Evolutionary conservation across 2,113 vertebrate species (phyloP).

Genomic region (Rhodinocichla rosea): DNA sequence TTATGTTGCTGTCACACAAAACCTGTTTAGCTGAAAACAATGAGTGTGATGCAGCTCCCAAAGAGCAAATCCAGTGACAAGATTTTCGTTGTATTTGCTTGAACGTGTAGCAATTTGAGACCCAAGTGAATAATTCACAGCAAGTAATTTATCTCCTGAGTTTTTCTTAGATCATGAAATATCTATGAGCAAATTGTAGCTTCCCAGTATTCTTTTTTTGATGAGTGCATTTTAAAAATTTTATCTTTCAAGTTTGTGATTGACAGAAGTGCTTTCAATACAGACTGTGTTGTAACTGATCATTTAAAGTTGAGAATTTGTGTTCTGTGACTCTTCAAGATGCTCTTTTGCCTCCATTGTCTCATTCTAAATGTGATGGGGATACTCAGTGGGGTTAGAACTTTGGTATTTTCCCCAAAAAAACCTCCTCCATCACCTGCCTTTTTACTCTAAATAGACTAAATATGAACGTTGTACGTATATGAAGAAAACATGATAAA

Average conservation of each 20-base stretch:
- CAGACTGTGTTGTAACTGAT: neutral
- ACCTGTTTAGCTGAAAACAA: neutral
- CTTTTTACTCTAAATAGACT: neutral
- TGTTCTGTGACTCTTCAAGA: neutral
- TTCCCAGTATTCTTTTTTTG: neutral
- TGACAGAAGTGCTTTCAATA: neutral
- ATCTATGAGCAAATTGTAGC: neutral
- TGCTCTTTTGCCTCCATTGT: neutral
- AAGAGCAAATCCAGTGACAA: conserved; percentile 3
- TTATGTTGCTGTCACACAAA: neutral
- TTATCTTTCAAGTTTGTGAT: neutral
- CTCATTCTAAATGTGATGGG: neutral
- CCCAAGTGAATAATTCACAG: conserved; percentile 3
- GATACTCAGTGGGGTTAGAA: neutral
- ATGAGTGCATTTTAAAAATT: neutral
- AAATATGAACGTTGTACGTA: neutral
- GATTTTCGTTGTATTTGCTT: conserved; percentile 11
- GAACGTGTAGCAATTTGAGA: conserved; percentile 10
- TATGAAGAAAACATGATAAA: neutral
- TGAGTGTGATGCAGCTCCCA: neutral
- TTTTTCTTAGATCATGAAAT: neutral
- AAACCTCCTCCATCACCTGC: neutral
- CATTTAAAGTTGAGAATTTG: neutral
- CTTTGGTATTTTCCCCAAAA: neutral
- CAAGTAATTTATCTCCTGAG: neutral